Evolutionary conservation across 92 coral and sea anemone species (phyloP).

Genomic region (Epizoanthus rinbou): DNA sequence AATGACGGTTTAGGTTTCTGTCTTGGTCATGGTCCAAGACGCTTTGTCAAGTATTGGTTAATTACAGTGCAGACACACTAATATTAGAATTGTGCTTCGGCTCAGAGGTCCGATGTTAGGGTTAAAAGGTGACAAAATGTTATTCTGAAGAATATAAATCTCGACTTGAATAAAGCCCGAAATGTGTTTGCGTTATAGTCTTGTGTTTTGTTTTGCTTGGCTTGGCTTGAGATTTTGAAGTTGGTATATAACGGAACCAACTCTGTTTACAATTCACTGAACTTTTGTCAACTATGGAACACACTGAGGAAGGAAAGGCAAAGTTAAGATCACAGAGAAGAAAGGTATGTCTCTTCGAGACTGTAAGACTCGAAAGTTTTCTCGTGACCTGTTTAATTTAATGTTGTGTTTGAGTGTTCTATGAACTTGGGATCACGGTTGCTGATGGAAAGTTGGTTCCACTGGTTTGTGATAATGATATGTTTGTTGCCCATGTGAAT

Average conservation of each 20-base stretch:
- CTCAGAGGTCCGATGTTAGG: background rate
- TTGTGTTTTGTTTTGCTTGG: background rate
- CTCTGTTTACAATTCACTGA: background rate
- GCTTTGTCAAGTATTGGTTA: background rate
- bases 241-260: background rate
- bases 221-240: background rate
- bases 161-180: background rate
- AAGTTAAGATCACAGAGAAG: background rate
- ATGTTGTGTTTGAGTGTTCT: background rate
- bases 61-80: background rate
- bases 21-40: background rate
- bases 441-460: too few relatives aligned
- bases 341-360: slow-evolving; percentile 2
- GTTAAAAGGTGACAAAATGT: slow-evolving; percentile 7
- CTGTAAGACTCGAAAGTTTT: background rate
- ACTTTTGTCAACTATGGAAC: background rate
- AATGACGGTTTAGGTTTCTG: background rate
- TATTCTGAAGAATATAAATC: too few relatives aligned
- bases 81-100: background rate
- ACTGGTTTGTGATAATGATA: too few relatives aligned
- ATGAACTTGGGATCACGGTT: background rate
- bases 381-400: background rate
- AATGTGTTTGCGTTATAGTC: background rate
- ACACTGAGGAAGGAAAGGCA: background rate
- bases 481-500: too few relatives aligned